Conservation (phyloP, 1,140 invertebrate species). For the Drosophila truncata region DNA sequence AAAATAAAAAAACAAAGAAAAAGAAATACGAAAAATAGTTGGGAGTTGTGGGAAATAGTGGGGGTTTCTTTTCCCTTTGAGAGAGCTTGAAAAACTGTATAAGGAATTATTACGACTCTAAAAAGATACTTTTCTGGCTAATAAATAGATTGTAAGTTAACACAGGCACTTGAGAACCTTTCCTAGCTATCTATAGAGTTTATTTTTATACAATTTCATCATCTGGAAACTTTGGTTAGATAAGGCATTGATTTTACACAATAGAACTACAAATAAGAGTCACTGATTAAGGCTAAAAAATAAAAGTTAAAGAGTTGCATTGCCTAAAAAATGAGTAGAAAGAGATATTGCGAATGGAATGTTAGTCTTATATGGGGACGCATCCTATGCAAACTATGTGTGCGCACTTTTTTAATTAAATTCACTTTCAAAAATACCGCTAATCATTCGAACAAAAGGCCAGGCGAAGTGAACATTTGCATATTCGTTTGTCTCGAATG, state of each 20-base stretch:
- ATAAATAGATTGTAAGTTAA: neutral
- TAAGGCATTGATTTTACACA: slow-evolving; percentile 5
- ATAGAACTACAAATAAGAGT: neutral
- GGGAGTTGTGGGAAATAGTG: neutral
- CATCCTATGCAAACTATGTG: slow-evolving; percentile 56
- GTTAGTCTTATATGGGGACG: slow-evolving; percentile 16
- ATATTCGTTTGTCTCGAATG: slow-evolving; percentile 58
- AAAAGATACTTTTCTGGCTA: neutral
- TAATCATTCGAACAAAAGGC: slow-evolving; percentile 71
- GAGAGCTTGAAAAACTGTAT: neutral
- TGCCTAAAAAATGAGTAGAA: neutral
- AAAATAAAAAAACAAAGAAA: slow-evolving; percentile 26
- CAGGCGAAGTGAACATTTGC: slow-evolving; percentile 48
- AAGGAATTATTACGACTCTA: neutral
- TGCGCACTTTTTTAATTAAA: slow-evolving; percentile 73
- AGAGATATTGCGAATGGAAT: slow-evolving; percentile 24
- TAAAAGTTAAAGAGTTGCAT: neutral
- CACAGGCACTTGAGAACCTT: neutral
- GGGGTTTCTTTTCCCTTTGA: neutral
- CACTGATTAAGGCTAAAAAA: neutral
- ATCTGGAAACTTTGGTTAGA: slow-evolving; percentile 1
- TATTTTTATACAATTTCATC: neutral
- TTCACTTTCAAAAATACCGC: slow-evolving; percentile 82
- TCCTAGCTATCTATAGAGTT: neutral
- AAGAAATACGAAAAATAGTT: slow-evolving; percentile 6